Conservation (phyloP, 2,113 vertebrate genomes). For the Perca flavescens region DNA sequence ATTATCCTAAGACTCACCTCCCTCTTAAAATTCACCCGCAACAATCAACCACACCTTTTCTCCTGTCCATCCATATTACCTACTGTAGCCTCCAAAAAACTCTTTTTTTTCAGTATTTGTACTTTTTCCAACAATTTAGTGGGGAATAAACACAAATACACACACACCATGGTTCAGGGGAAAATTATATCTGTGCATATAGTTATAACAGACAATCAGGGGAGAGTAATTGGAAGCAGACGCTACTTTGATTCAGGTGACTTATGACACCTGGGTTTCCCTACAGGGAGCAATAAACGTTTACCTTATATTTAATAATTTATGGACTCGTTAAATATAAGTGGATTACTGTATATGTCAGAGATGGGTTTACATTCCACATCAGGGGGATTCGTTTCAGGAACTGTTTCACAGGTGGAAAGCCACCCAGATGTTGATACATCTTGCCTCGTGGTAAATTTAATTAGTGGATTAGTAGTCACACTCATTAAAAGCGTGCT, state of each 20-base stretch:
- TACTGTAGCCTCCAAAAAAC: no score
- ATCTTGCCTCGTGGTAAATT: not conserved
- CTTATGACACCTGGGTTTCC: no score
- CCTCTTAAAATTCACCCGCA: not conserved
- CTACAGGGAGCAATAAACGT: no score
- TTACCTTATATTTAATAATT: not conserved
- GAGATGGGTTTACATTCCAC: not conserved
- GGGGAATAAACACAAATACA: not conserved
- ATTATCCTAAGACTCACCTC: slow-evolving; percentile 14
- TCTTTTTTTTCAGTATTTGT: not conserved
- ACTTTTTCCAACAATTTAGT: not conserved
- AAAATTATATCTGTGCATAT: not conserved
- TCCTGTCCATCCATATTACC: not conserved
- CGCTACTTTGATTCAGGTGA: not conserved
- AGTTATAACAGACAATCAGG: not conserved
- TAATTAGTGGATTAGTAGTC: not conserved
- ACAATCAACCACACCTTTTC: not conserved
- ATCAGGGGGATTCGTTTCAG: not conserved
- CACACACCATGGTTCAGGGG: not conserved
- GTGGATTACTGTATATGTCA: not conserved
- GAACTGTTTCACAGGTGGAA: not conserved
- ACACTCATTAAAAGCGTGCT: not conserved
- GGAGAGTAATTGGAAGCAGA: not conserved
- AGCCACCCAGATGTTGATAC: not conserved
- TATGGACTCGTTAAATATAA: not conserved